These are phyloP conservation scores for Ibidorhyncha struthersii DNA, from an alignment of 2,113 vertebrate species.

Conservation along the genomic window DNA sequence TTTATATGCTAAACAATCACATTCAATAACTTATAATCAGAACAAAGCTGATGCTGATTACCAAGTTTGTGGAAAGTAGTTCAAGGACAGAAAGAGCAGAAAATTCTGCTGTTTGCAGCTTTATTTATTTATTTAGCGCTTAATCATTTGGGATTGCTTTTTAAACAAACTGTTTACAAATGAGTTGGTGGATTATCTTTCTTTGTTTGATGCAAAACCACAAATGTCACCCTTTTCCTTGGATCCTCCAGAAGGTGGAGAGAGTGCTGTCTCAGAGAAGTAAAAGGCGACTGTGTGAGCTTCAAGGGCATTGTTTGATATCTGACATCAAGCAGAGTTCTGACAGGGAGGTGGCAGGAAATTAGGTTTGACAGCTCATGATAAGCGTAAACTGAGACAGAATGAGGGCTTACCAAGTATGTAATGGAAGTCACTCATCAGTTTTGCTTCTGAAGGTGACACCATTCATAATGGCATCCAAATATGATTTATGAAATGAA, in stretches of 20 bases:
- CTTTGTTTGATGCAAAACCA: background rate
- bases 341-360: slow-evolving; percentile 60
- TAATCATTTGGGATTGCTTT: slow-evolving; percentile 33
- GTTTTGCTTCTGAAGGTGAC: slow-evolving; percentile 29
- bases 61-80: background rate
- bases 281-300: background rate
- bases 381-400: slow-evolving; percentile 41
- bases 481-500: slow-evolving; percentile 36
- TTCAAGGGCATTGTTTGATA: slow-evolving; percentile 25
- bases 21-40: slow-evolving; percentile 40
- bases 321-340: slow-evolving; percentile 18
- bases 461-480: slow-evolving; percentile 14
- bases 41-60: slow-evolving; percentile 11
- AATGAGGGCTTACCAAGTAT: slow-evolving; percentile 50
- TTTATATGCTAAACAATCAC: background rate
- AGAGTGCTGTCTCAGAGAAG: background rate
- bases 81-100: slow-evolving; percentile 31
- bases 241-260: background rate
- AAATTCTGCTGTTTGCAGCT: slow-evolving; percentile 19
- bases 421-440: background rate
- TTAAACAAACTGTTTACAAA: slow-evolving; percentile 48
- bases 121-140: slow-evolving; percentile 4
- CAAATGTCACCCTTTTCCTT: background rate
- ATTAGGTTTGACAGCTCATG: slow-evolving; percentile 42
- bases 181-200: background rate